A percentile compares a stretch with the other conserved stretches of the same genome.
These are phyloP conservation scores for Drosophila longiperda DNA, from an alignment of 2,888 invertebrate genomes.

Conservation along the genomic window DNA sequence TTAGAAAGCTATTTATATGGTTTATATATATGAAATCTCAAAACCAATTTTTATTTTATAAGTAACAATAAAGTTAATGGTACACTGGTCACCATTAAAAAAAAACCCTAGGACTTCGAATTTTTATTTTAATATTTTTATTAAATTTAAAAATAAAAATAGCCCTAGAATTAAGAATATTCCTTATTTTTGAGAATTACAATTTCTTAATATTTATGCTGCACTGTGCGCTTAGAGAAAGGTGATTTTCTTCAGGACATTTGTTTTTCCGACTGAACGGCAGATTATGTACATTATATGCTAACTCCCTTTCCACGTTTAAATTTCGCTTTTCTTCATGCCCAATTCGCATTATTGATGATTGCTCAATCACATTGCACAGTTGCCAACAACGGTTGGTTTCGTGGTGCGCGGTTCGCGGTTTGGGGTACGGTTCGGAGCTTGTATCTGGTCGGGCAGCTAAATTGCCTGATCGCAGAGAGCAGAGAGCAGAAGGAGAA, in stretches of 20 bases:
- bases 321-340: slow-evolving; percentile 56
- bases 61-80: not conserved
- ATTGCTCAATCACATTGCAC: slow-evolving; percentile 67
- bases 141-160: not conserved
- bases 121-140: not conserved
- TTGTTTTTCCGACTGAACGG: not conserved
- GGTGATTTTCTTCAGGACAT: not conserved
- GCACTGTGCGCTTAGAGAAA: not conserved
- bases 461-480: slow-evolving; percentile 35
- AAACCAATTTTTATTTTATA: not conserved
- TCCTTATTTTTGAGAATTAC: fast-evolving
- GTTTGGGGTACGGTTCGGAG: slow-evolving; percentile 12
- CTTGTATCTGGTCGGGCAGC: slow-evolving; percentile 32
- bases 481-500: not conserved
- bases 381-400: slow-evolving; percentile 3
- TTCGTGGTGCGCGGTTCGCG: slow-evolving; percentile 8
- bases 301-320: not conserved
- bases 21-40: not conserved
- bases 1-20: not conserved
- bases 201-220: not conserved
- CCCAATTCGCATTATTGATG: slow-evolving; percentile 66
- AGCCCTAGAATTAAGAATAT: not conserved
- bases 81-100: not conserved
- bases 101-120: not conserved
- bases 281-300: not conserved